These are phyloP conservation scores for Myodes glareolus DNA, from an alignment of 2,113 vertebrate genomes.

Conservation along the genomic window DNA sequence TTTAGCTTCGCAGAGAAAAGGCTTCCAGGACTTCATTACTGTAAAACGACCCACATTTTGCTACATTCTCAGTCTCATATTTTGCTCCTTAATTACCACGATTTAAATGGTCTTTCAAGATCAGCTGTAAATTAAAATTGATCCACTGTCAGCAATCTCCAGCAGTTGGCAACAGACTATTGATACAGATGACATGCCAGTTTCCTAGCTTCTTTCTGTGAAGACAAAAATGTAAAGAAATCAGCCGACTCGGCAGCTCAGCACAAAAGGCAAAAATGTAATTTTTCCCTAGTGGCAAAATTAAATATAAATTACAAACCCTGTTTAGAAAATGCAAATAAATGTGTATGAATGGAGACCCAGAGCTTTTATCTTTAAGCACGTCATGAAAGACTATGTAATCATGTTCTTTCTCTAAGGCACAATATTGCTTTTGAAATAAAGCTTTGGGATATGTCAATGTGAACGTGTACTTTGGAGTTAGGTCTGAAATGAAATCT, in stretches of 20 bases:
- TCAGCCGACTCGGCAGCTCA: conserved; percentile 63
- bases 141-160: conserved; percentile 74
- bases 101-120: conserved; percentile 77
- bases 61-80: conserved; percentile 68
- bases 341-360: conserved; percentile 26
- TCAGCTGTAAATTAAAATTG: conserved; percentile 78
- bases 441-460: neutral
- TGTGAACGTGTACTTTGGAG: neutral
- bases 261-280: conserved; percentile 57
- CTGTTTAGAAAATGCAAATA: conserved; percentile 72
- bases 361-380: neutral
- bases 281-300: conserved; percentile 58
- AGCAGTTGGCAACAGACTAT: conserved; percentile 54
- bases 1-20: conserved; percentile 35
- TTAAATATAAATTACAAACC: conserved; percentile 72
- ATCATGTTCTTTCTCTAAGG: conserved; percentile 27
- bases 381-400: neutral
- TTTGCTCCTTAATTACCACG: conserved; percentile 80
- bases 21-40: conserved; percentile 57
- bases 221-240: conserved; percentile 73
- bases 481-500: conserved; percentile 32
- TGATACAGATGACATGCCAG: conserved; percentile 72
- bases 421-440: conserved; percentile 13
- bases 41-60: conserved; percentile 61
- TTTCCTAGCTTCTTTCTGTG: conserved; percentile 60